Evolutionary conservation across 2,888 invertebrate genomes (phyloP).

Genomic region (Trissolcus brochymenae): DNA sequence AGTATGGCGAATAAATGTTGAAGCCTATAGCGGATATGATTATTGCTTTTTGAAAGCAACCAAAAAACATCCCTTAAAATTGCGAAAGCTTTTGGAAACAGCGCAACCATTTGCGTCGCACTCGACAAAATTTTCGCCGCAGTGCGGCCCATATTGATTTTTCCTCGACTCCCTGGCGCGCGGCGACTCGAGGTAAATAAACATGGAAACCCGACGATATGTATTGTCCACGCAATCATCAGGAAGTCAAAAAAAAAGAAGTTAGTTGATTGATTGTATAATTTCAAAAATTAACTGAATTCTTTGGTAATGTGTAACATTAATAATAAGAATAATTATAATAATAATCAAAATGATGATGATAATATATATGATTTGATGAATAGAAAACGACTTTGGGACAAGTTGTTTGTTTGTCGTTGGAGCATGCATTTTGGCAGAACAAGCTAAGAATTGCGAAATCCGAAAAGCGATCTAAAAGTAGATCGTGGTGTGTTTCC

Average conservation of each 20-base stretch:
- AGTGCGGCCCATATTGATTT: constrained; percentile 76
- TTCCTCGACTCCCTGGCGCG: constrained; percentile 62
- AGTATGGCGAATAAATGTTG: not conserved
- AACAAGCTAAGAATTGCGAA: constrained; percentile 1
- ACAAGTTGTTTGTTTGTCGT: constrained; percentile 5
- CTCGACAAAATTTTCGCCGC: constrained; percentile 74
- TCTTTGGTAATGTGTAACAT: too few relatives aligned
- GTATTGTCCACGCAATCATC: constrained; percentile 2
- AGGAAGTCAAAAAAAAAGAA: constrained; percentile 4
- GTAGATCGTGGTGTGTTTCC: constrained; percentile 4
- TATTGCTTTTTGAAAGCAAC: too few relatives aligned
- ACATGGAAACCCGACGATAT: constrained; percentile 63
- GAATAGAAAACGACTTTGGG: not conserved
- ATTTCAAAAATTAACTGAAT: constrained; percentile 11
- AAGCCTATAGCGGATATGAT: too few relatives aligned
- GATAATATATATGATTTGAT: not conserved
- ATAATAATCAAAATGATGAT: too few relatives aligned
- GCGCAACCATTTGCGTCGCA: constrained; percentile 48
- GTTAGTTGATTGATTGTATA: not conserved
- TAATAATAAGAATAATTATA: too few relatives aligned
- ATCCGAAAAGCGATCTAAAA: constrained; percentile 16
- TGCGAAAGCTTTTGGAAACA: constrained; percentile 6
- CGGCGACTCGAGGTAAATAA: constrained; percentile 70
- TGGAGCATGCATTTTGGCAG: constrained; percentile 9
- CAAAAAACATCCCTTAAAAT: constrained; percentile 1